A percentile compares a stretch with the other conserved stretches of the same genome.
Evolutionary conservation across 1,140 invertebrate species (phyloP).

Genomic region (Papilio machaon): DNA sequence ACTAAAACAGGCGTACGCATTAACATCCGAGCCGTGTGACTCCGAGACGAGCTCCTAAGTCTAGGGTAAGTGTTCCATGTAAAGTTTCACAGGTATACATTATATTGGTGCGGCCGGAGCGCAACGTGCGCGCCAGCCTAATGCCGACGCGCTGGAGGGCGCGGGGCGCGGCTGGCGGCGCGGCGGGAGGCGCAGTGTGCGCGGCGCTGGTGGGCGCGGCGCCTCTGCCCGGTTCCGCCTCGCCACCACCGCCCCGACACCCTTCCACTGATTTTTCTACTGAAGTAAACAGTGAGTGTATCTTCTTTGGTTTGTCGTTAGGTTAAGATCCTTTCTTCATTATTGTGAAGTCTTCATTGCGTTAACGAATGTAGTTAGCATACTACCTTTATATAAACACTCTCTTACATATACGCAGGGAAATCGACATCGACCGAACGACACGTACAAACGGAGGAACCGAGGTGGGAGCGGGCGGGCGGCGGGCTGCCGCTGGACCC

Average conservation of each 20-base stretch:
- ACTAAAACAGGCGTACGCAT: no score
- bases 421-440: slow-evolving; percentile 59
- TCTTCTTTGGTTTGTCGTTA: not conserved
- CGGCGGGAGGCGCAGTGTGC: slow-evolving; percentile 61
- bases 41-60: no score
- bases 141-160: slow-evolving; percentile 88
- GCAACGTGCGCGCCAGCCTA: slow-evolving; percentile 95
- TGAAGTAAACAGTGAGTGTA: slow-evolving; percentile 52
- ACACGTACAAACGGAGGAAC: slow-evolving; percentile 67
- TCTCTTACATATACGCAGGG: slow-evolving; percentile 47
- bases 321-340: not conserved
- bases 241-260: slow-evolving; percentile 55
- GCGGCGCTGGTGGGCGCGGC: slow-evolving; percentile 64
- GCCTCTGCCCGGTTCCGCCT: slow-evolving; percentile 56
- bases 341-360: not conserved
- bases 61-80: not conserved
- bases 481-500: slow-evolving; percentile 55
- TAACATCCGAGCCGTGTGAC: no score
- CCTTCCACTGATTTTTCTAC: slow-evolving; percentile 67
- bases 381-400: not conserved
- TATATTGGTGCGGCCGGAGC: slow-evolving; percentile 94
- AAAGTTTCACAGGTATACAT: slow-evolving; percentile 89
- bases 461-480: slow-evolving; percentile 28
- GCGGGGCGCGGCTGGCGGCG: slow-evolving; percentile 57
- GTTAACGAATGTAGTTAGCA: not conserved